Evolutionary conservation across 2,888 invertebrate species (phyloP).

Genomic region (Octonoba sinensis): DNA sequence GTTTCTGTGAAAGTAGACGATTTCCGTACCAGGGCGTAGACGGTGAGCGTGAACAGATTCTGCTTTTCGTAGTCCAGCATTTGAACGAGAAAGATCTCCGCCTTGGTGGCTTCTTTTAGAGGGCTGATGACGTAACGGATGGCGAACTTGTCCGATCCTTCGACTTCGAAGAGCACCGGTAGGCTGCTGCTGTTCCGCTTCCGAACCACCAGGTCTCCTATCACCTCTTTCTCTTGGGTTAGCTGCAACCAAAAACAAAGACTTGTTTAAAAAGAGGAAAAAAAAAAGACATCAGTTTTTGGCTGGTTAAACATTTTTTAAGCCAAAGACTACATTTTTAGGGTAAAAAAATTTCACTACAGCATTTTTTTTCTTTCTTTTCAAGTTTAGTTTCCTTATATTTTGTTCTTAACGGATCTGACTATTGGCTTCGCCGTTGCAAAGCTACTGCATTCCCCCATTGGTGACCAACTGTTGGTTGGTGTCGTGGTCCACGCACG

Average conservation of each 20-base stretch:
- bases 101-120: slow-evolving; percentile 64
- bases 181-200: slow-evolving; percentile 66
- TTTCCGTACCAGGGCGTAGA: slow-evolving; percentile 85
- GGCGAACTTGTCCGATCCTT: slow-evolving; percentile 65
- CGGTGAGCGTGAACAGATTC: slow-evolving; percentile 88
- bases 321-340: too few relatives aligned
- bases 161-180: slow-evolving; percentile 66
- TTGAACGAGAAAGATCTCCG: slow-evolving; percentile 71
- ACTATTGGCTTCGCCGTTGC: too few relatives aligned
- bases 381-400: too few relatives aligned
- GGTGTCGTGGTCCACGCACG: too few relatives aligned
- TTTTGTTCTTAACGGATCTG: too few relatives aligned
- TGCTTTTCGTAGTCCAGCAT: slow-evolving; percentile 89
- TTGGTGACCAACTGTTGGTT: too few relatives aligned
- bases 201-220: slow-evolving; percentile 62
- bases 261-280: too few relatives aligned
- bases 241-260: slow-evolving; percentile 35
- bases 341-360: too few relatives aligned
- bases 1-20: too few relatives aligned
- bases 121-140: slow-evolving; percentile 67
- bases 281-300: slow-evolving; percentile 6
- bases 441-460: too few relatives aligned
- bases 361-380: too few relatives aligned
- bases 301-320: too few relatives aligned
- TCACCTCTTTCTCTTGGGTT: slow-evolving; percentile 61